These are phyloP conservation scores for Melipona quadrifasciata DNA, from an alignment of 1,140 invertebrate genomes.

Conservation along the genomic window DNA sequence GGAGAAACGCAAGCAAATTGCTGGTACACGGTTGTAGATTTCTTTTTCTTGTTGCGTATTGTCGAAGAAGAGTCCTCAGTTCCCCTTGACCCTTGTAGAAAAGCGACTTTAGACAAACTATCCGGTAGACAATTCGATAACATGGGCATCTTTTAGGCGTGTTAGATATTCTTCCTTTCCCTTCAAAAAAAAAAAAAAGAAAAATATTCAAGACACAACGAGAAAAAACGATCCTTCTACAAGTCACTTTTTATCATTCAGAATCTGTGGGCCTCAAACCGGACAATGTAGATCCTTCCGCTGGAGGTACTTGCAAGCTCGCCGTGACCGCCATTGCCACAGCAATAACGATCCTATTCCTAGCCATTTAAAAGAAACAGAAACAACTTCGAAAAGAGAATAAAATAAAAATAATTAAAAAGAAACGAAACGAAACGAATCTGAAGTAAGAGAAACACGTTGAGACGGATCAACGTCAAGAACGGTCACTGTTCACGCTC, in stretches of 20 bases:
- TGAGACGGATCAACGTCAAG: slow-evolving; percentile 57
- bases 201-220: slow-evolving; percentile 34
- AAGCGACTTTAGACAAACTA: slow-evolving; percentile 33
- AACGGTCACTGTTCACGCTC: slow-evolving; percentile 61
- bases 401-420: slow-evolving; percentile 35
- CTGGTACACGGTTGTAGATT: not conserved
- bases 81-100: slow-evolving; percentile 52
- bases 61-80: slow-evolving; percentile 26
- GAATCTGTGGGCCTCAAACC: slow-evolving; percentile 76
- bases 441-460: not conserved
- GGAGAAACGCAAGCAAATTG: not conserved
- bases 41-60: too few species aligned
- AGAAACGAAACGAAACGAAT: not conserved
- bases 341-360: slow-evolving; percentile 76
- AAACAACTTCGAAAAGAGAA: not conserved
- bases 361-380: slow-evolving; percentile 73
- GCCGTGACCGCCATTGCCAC: slow-evolving; percentile 76
- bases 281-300: slow-evolving; percentile 74
- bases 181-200: not conserved
- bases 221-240: slow-evolving; percentile 51
- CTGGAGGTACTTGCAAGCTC: slow-evolving; percentile 77
- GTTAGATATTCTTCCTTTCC: slow-evolving; percentile 37
- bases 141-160: slow-evolving; percentile 35
- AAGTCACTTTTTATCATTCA: slow-evolving; percentile 77
- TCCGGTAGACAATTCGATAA: slow-evolving; percentile 20